Evolutionary conservation across 2,888 invertebrate species (phyloP), one percentile per base, ranked within the genome.

Genomic region (Drosophila multiciliata): DNA sequence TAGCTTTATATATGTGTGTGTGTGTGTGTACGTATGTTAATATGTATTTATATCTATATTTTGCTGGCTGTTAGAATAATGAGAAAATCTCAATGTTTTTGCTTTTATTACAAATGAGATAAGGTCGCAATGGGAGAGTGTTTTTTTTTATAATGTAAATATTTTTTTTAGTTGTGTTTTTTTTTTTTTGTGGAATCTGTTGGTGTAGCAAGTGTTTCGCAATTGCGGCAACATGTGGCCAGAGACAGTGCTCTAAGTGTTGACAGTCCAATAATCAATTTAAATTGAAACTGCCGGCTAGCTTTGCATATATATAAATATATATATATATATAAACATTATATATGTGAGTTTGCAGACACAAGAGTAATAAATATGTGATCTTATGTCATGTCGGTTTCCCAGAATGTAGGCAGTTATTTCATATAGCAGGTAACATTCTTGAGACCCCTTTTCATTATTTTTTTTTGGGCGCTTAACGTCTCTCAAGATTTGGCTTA

Each of bases 221-320:
- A 66, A 70, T 78, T 66, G 82, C 45, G 61, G 48, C 63, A 75
- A 80, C 87, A 87, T 82, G 73, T 83, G 85, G 73, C 66, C 68
- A 74, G 72, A 53, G 60, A 68, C 67, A 66, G 45, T 29, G 29
- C 38, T 29, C n/a, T 23, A 45, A 85, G 83, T 75, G 80, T 75
- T 78, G 80, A 82, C 89, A 83, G 70, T 54, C 78, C 68, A 86
- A 73, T 69, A 75, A 84, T 84, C 83, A 86, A 84, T 84, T 88
- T 88, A 66, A 88, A 84, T 88, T 88, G 70, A 75, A 83, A 75
- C 55, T 60, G 65, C 50, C 38, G 55, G 62, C 52, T 49, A 50
- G 53, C 59, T 54, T 58, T 35, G 17, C 36, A 12, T 49, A 8
- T 17, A 1, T 38, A 11, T 8, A 54, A 23, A 20, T 42, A 48